Base-by-base conservation (phyloP, 2,888 invertebrate species). In the Endomychus coccineus region DNA sequence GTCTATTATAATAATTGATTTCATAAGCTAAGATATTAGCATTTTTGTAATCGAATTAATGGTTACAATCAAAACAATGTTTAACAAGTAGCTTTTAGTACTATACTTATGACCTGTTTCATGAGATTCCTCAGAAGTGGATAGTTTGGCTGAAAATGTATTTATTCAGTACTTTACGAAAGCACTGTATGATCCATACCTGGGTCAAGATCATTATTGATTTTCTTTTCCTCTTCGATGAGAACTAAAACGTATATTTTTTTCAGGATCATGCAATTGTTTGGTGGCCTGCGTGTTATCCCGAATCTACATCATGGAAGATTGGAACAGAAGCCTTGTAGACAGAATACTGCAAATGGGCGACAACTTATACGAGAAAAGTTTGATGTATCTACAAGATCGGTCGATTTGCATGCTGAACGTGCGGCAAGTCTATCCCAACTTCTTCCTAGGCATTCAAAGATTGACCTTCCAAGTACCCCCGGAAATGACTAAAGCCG, bases 261-360 rank as follows among this genome's bases (percentile, higher is more conserved):
- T 38, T 42, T 10, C 23, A 59, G 74, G 71, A 9, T 54, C 74
- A 14, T 67, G 72, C 1, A 73, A 73, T 65, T 73, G 72, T 39
- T 69, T 74, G 1, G 70, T 74, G 61, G 71, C 74, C 1, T 71
- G 73, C 43, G 69, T 71, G 19, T 64, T 73, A 43, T 70, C 74
- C 0, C 69, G 71, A 48, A 66, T 74, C 40, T 70, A 68, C 51
- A 70, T 71, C 41, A 73, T 74, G 29, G 67, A 70, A 34, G 67
- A 68, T 33, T 80, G 80, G 80, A 71, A 70, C 1, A 67, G 68
- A 54, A 68, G 68, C 39, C 66, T 73, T 2, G 49, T 80, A 1
- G 77, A 79, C 49, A 66, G 67, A 43, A 62, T 75, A 14, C 50
- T 75, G 2, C 66, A 71, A 6, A 62, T 70, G 29, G 76, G 75